Evolutionary conservation across 1,140 invertebrate species (phyloP), one percentile per base, ranked within the genome.

Genomic region (Steinernema khuongi): DNA sequence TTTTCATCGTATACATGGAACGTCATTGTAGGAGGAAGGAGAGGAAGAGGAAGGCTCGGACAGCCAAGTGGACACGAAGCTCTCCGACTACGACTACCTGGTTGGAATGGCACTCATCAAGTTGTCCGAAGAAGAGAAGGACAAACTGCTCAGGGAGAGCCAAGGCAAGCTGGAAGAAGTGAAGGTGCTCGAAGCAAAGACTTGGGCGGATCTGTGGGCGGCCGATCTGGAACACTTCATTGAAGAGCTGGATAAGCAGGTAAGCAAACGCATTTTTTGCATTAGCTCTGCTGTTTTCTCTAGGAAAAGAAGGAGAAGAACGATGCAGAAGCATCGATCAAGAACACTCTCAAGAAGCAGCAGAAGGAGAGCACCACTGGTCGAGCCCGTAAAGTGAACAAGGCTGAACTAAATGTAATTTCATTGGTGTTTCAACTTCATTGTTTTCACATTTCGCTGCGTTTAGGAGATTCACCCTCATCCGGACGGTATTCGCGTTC

Each of bases 141-240:
- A 97, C 75, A 93, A 96, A 60, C 86, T 98, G 4, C 19, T 60
- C 7, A 60, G 22, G 31, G 77, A 81, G 89, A 90, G 60, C 96
- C 96, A 86, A 74, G 90, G 0, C 76, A 88, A 80, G 33, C 28
- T 72, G 19, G 67, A 70, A 32, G 88, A 89, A 78, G 74, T 89
- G 22, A 72, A 84, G 31, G 72, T 33, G n/a, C 74, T 90, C 28
- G 80, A 85, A 71, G 79, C 74, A 36, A 93, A 94, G 86, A 89
- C 91, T 0, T 90, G 92, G 26, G 85, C 89, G 18, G 89, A 92
- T 84, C 84, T 98, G 1, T 99, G 95, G 94, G 88, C 89, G 33
- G 91, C 93, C 71, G 95, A 99, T 89, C 86, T 99, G 28, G 91
- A 93, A 79, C 87, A 85, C 22, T 90, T 96, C 33, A 77, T 91